Percentiles rank a stretch among this genome's conserved stretches.
Conservation (phyloP, 30 jellyfish, hydroid and myxozoan genomes). For the Phacellophora camtschatica region DNA sequence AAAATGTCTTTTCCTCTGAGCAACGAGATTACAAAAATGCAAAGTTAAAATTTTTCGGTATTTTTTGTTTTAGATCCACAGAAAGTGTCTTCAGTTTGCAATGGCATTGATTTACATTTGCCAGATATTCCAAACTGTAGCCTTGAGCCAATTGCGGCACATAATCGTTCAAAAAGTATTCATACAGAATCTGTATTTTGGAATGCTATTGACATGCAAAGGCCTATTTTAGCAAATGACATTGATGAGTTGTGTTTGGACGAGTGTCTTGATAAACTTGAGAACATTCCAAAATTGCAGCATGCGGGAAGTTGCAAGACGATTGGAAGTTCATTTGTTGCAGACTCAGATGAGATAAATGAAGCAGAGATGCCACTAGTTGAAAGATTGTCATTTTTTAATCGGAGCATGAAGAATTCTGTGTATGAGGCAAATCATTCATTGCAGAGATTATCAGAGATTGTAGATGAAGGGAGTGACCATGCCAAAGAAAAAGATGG, state of each 20-base stretch:
- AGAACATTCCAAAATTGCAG: background rate
- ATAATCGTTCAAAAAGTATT: too few relatives aligned
- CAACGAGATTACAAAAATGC: too few relatives aligned
- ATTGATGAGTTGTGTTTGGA: conserved; percentile 15
- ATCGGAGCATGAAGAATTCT: conserved; percentile 7
- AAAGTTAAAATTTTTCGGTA: too few relatives aligned
- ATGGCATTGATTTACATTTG: too few relatives aligned
- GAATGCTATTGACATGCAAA: background rate
- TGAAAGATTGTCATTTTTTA: conserved; percentile 14
- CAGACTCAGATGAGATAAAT: background rate
- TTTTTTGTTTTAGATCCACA: too few relatives aligned
- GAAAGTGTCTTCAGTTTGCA: too few relatives aligned
- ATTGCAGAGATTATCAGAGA: background rate
- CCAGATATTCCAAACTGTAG: too few relatives aligned
- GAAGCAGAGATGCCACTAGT: conserved; percentile 3
- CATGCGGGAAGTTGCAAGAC: background rate
- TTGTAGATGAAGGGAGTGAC: background rate
- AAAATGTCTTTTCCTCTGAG: too few relatives aligned
- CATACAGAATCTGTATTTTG: too few relatives aligned
- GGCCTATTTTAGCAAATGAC: background rate
- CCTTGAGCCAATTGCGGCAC: too few relatives aligned
- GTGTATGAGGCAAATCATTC: conserved; percentile 1
- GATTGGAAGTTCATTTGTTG: too few relatives aligned
- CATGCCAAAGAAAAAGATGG: background rate
- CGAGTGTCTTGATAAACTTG: background rate